phyloP scores from a whole-genome alignment of 2,113 vertebrate genomes.

The Pelobates fuscus region DNA sequence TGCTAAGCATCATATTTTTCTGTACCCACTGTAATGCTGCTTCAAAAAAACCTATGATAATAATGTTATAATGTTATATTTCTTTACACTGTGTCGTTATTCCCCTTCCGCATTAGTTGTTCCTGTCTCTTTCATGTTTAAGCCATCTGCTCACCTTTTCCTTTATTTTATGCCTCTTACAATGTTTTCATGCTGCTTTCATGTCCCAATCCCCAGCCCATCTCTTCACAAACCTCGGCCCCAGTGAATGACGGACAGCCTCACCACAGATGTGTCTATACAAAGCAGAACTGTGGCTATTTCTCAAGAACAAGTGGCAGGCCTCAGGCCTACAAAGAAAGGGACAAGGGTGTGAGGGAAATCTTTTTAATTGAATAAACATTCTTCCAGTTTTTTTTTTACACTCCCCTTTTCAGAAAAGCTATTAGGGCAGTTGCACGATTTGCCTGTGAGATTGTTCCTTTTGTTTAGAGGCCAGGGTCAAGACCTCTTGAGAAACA shows the following conservation, averaged over 20 bases:
- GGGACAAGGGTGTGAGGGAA: slow-evolving; percentile 29
- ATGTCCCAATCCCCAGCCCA: neutral
- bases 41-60: no score
- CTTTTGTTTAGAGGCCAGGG: slow-evolving; percentile 33
- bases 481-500: slow-evolving; percentile 21
- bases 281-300: slow-evolving; percentile 6
- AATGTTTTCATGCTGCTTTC: neutral
- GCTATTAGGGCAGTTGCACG: slow-evolving; percentile 22
- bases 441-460: slow-evolving; percentile 27
- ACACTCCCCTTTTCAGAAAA: slow-evolving; percentile 2
- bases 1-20: neutral
- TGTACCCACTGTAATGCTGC: no score
- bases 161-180: neutral
- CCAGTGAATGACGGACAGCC: neutral
- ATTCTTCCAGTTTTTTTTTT: slow-evolving; percentile 10
- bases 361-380: slow-evolving; percentile 31
- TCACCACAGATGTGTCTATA: slow-evolving; percentile 29
- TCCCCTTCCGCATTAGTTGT: neutral
- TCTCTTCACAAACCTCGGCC: neutral
- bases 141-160: slow-evolving; percentile 4
- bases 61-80: no score
- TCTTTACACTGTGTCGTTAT: neutral
- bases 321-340: slow-evolving; percentile 6
- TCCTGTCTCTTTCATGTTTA: neutral
- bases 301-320: slow-evolving; percentile 18